Percentiles rank a stretch among this genome's conserved stretches.
phyloP scores from a whole-genome alignment of 2,888 invertebrate species.

The Imbricaverruca yamaguchii region DNA sequence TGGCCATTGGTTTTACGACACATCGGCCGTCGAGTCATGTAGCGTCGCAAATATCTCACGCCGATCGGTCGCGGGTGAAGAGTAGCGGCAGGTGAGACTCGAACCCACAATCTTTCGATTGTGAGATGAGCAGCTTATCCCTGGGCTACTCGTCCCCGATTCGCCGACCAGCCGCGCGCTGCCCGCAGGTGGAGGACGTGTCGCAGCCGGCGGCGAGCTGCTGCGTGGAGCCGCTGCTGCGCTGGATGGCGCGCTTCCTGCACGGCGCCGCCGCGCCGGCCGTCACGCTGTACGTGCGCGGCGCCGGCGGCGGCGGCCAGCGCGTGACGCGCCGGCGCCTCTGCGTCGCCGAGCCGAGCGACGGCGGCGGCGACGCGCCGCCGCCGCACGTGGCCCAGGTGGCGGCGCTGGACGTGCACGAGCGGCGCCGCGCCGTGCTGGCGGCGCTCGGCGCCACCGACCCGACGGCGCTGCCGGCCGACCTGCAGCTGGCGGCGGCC shows the following conservation, averaged over 20 bases:
- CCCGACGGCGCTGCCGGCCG: background rate
- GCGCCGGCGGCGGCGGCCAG: background rate
- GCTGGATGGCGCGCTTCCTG: background rate
- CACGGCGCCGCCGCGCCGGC: background rate
- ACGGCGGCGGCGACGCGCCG: background rate
- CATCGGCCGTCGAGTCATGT: too few species aligned
- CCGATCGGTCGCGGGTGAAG: too few species aligned
- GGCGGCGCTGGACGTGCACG: background rate
- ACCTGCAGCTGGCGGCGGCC: background rate
- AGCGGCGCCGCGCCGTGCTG: background rate
- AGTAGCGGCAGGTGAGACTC: too few species aligned
- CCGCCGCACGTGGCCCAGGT: background rate
- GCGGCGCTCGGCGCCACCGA: background rate
- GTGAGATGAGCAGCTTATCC: too few species aligned
- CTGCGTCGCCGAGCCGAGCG: background rate
- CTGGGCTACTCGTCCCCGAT: too few species aligned
- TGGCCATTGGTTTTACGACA: too few species aligned
- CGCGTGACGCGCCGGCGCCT: background rate
- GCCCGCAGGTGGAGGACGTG: background rate
- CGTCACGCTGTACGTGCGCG: background rate
- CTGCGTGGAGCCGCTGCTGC: background rate
- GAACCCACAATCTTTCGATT: too few species aligned
- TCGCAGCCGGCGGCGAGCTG: background rate
- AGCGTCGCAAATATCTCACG: too few species aligned
- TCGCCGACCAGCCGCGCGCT: too few species aligned